Evolutionary conservation across 2,888 invertebrate species (phyloP), one percentile per base, ranked within the genome.

Genomic region (Andrena trimmerana): DNA sequence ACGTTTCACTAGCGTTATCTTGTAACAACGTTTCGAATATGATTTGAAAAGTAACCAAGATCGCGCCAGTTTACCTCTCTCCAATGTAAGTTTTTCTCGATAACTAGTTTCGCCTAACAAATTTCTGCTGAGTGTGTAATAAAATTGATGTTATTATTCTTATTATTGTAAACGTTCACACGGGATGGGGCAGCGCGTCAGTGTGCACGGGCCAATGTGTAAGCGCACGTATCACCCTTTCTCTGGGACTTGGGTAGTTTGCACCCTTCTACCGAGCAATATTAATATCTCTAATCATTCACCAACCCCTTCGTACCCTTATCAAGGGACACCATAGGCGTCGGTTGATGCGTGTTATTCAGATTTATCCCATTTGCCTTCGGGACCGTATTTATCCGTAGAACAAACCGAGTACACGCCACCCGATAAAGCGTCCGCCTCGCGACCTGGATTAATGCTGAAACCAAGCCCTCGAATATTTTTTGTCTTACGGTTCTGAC

Each of bases 251-350:
- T 86, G 69, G 87, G 86, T 87, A 90, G 89, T 92, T 90, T 85
- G 89, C 90, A 90, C 91, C 93, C 92, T 90, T 90, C 85, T 75
- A 81, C 85, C 73, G 85, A 83, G 89, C 88, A 88, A 91, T 94
- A 93, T 93, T 94, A 93, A 94, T 94, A 93, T 92, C 93, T 92
- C 92, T 92, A 93, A 94, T 94, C 93, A 94, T 93, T 93, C 93
- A 93, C 87, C 91, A 90, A 92, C 91, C 93, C 93, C 91, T 91
- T 92, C 88, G 88, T 87, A 93, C 93, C 93, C 92, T 93, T 93
- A 92, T 93, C 93, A 94, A 92, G 91, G 89, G 86, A 90, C 80
- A 90, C 90, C 92, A 90, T 89, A 89, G 91, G 89, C 91, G 91
- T 86, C 88, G 90, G 87, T 90, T 91, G 91, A 92, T 92, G 91